Base-by-base conservation (phyloP, 2,797 vertebrate species). In the Leptatherina wallacei region DNA sequence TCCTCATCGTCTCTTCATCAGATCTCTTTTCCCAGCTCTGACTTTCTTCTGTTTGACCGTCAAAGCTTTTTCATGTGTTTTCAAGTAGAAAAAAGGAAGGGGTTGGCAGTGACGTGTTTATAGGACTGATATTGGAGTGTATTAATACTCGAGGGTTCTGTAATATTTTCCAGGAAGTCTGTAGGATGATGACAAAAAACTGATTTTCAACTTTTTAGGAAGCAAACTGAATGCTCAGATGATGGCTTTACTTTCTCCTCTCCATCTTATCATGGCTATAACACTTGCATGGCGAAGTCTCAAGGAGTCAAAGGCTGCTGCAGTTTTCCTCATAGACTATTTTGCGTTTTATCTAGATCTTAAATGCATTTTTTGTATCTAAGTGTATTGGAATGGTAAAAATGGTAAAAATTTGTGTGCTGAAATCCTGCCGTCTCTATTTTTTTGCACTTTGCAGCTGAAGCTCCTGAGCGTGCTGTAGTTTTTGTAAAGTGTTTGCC, bases 41-140 rank as follows among this genome's bases (percentile, higher is more conserved):
- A 4, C 18, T 20, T 67, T 52, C 11, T 14, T 11, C 3, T 33
- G 12, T 61, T 63, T 57, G 6, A 59, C 27, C 33, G 2, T 61
- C 42, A 0, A 30, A 11, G 12, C 14, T 32, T 4, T 69, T 80
- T 71, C 33, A 54, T 64, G 56, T 42, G 10, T 49, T 52, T 36
- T 32, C 20, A 35, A 32, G 75, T 68, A 51, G 68, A 18, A 73
- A 67, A 36, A 38, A 0, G 62, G 20, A n/a, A 47, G 44, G 30
- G 22, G 33, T 61, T 62, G 44, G 47, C 44, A n/a, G 16, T 36
- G 18, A 55, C 6, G 32, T 52, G 57, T 52, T 27, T 38, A 10
- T 12, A 6, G 65, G 33, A 24, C 52, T 54, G 35, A 30, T 40
- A 27, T 6, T 1, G 24, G 40, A 4, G 0, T 35, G 36, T 42